A percentile compares a stretch with the other conserved stretches of the same genome.
Evolutionary conservation across 2,888 invertebrate species (phyloP).

Genomic region (Tribolium freemani): DNA sequence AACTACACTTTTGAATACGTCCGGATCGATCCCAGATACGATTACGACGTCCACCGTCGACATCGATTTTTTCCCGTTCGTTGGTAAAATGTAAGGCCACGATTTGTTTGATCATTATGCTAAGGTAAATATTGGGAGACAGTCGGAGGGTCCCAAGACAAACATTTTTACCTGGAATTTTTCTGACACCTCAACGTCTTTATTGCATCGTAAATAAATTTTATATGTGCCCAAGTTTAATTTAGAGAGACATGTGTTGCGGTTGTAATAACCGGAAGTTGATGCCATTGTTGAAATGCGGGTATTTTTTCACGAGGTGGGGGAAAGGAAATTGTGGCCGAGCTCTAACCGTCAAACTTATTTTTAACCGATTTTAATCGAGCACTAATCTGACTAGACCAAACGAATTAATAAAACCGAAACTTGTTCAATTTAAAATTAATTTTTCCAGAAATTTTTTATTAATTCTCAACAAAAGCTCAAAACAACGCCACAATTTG

Average conservation of each 20-base stretch:
- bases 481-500: constrained; percentile 14
- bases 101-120: constrained; percentile 33
- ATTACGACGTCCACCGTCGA: constrained; percentile 16
- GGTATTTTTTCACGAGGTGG: constrained; percentile 18
- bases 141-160: constrained; percentile 7
- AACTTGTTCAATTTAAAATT: constrained; percentile 1
- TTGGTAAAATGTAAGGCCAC: neutral
- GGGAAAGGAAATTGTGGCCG: constrained; percentile 34
- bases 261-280: constrained; percentile 41
- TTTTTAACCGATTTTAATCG: constrained; percentile 29
- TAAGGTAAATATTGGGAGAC: constrained; percentile 18
- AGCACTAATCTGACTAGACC: neutral
- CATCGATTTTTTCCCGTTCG: constrained; percentile 11
- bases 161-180: constrained; percentile 27
- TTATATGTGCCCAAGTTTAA: constrained; percentile 34
- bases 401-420: neutral
- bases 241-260: constrained; percentile 39
- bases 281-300: constrained; percentile 38
- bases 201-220: constrained; percentile 44
- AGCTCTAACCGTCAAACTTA: constrained; percentile 33
- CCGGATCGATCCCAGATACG: constrained; percentile 40
- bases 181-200: constrained; percentile 39
- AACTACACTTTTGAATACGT: constrained; percentile 44
- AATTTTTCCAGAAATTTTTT: constrained; percentile 5
- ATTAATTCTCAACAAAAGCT: constrained; percentile 5